Conservation (phyloP, 2,797 vertebrate genomes). For the Danio kyathit region DNA sequence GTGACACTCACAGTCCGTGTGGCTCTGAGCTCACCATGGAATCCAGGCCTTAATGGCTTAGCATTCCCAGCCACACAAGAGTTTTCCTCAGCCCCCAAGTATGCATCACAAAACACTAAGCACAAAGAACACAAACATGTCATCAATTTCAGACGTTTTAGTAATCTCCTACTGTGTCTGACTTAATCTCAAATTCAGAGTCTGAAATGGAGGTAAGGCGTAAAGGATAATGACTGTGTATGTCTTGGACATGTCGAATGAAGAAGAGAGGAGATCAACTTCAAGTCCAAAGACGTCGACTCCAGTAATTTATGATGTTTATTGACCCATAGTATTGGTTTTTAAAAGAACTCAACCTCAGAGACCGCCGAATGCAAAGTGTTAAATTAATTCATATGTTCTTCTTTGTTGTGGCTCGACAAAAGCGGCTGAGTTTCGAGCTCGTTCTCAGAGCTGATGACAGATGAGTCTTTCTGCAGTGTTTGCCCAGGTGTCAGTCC, state of each 20-base stretch:
- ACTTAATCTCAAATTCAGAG: slow-evolving; percentile 67
- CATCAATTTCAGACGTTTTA: slow-evolving; percentile 65
- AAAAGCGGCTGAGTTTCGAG: slow-evolving; percentile 84
- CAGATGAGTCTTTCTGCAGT: slow-evolving; percentile 82
- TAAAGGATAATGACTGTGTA: slow-evolving; percentile 74
- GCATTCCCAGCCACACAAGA: slow-evolving; percentile 67
- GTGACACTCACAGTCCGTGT: slow-evolving; percentile 52
- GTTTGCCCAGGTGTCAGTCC: slow-evolving; percentile 89
- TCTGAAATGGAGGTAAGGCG: slow-evolving; percentile 72
- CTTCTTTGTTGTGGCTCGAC: slow-evolving; percentile 82
- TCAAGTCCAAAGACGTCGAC: slow-evolving; percentile 68
- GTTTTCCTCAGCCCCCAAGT: slow-evolving; percentile 66
- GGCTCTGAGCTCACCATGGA: slow-evolving; percentile 57
- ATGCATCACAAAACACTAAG: slow-evolving; percentile 66
- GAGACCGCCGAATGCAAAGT: slow-evolving; percentile 77
- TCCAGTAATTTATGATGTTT: slow-evolving; percentile 73
- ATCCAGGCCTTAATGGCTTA: slow-evolving; percentile 63
- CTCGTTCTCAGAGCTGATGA: slow-evolving; percentile 77
- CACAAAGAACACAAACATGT: slow-evolving; percentile 66
- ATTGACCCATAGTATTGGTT: slow-evolving; percentile 78
- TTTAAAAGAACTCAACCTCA: slow-evolving; percentile 71
- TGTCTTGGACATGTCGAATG: slow-evolving; percentile 73
- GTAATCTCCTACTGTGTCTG: slow-evolving; percentile 65
- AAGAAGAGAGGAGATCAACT: slow-evolving; percentile 70
- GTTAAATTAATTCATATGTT: slow-evolving; percentile 85